Evolutionary conservation across 2,888 invertebrate species (phyloP), one percentile per base, ranked within the genome.

Genomic region (Himalopsyche tibetana): DNA sequence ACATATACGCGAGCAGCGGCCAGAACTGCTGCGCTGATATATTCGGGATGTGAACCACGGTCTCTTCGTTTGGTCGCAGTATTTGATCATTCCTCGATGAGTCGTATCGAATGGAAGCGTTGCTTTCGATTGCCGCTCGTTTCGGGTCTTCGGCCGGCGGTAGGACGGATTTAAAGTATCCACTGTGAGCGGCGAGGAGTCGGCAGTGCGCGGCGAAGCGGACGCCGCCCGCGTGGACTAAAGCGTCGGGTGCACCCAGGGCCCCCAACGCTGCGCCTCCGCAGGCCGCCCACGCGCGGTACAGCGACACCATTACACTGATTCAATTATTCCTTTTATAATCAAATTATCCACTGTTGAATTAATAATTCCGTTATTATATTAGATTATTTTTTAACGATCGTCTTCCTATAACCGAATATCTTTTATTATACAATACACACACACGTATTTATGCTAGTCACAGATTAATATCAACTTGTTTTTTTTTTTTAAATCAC

Each of bases 1-100:
- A 96, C 95, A 96, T 96, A 92, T 95, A 96, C 38, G 95, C 95
- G 55, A 96, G 91, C 6, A 96, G 91, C 0, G 95, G 95, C 0
- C 95, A 95, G 90, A 96, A 96, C 87, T 94, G 94, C 89, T 94
- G 94, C 1, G 94, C 92, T 87, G 94, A 94, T 5, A 94, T 92
- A 90, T 94, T 94, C 85, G 94, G 93, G 79, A 94, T 91, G 86
- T 92, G 92, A 45, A 94, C 91, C 51, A 92, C 91, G 12, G 90
- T 89, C 11, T 89, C 89, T 80, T 86, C 84, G 28, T 28, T 45
- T 11, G 51, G 69, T 12, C 51, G 40, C 5, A 55, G 38, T 40
- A 56, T 40, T 28, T 55, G 74, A 28, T 79, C 83, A 17, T 38
- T 42, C 11, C 51, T 51, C 3, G 51, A 15, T 5, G 51, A 5